Conservation (phyloP, 30 jellyfish, hydroid and myxozoan genomes). For the Chironex yamaguchii region DNA sequence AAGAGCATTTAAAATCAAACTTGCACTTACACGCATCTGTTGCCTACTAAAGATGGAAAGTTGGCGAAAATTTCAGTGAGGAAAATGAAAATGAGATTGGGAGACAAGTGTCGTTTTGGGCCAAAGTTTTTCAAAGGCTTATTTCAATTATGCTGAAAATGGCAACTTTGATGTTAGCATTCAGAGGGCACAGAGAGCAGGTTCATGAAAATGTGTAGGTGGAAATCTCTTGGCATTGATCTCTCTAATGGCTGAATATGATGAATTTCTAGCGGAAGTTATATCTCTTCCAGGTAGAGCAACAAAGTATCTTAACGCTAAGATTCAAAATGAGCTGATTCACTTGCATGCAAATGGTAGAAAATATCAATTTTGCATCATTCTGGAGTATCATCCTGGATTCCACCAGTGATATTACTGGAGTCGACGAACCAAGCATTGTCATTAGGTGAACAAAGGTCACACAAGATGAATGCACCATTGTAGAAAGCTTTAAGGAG, state of each 20-base stretch:
- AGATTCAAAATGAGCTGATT: conserved; percentile 30
- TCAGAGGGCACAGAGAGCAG: conserved; percentile 34
- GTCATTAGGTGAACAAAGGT: conserved; percentile 21
- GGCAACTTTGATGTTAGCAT: conserved; percentile 24
- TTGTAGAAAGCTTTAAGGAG: background rate
- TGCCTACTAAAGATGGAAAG: conserved; percentile 19
- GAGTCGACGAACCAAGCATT: conserved; percentile 17
- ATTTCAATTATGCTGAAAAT: conserved; percentile 30
- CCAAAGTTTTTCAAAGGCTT: conserved; percentile 13
- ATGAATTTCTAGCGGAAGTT: conserved; percentile 38
- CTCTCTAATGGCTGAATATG: conserved; percentile 37
- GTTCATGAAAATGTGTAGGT: conserved; percentile 35
- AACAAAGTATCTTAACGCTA: conserved; percentile 32
- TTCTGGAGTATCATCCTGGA: conserved; percentile 21
- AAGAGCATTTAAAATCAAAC: conserved; percentile 13
- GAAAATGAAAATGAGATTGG: conserved; percentile 12
- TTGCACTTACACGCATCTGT: conserved; percentile 12
- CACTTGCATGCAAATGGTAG: conserved; percentile 26
- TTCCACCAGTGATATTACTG: conserved; percentile 24
- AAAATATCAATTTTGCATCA: conserved; percentile 3
- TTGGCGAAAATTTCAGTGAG: conserved; percentile 19
- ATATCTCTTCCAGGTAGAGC: conserved; percentile 53
- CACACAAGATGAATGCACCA: background rate
- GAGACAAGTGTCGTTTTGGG: conserved; percentile 37
- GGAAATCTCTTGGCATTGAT: conserved; percentile 50